Evolutionary conservation across 2,797 vertebrate species (phyloP).

Genomic region (Numenius phaeopus): DNA sequence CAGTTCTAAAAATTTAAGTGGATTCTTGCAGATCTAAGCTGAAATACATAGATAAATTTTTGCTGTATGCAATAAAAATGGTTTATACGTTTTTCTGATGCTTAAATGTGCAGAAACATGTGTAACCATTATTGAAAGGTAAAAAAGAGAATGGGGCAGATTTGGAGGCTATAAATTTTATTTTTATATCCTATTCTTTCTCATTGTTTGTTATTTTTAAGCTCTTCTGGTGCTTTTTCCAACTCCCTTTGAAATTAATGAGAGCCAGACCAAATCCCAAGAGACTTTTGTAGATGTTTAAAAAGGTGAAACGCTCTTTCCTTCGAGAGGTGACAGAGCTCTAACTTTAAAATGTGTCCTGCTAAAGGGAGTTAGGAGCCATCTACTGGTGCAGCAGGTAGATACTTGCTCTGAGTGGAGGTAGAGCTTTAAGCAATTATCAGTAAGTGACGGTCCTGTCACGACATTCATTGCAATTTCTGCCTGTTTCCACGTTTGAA

Average conservation of each 20-base stretch:
- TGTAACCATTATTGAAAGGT: constrained; percentile 38
- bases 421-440: neutral
- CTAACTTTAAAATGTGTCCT: neutral
- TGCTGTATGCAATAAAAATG: constrained; percentile 52
- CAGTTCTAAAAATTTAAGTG: constrained; percentile 25
- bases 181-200: constrained; percentile 53
- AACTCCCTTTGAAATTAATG: constrained; percentile 14
- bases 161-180: constrained; percentile 48
- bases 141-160: constrained; percentile 33
- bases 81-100: constrained; percentile 61
- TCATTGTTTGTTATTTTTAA: constrained; percentile 32
- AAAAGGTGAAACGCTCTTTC: neutral
- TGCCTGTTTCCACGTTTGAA: neutral
- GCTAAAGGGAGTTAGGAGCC: neutral
- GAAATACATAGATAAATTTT: constrained; percentile 46
- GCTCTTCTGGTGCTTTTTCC: neutral
- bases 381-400: neutral
- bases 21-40: constrained; percentile 56
- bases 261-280: neutral
- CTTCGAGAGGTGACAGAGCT: neutral
- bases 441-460: neutral
- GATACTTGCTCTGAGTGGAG: neutral
- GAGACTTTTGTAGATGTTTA: neutral
- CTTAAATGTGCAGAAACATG: constrained; percentile 34
- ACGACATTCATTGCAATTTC: rapidly evolving